Conservation (phyloP, 2,888 invertebrate genomes). For the Pardosa pseudoannulata region DNA sequence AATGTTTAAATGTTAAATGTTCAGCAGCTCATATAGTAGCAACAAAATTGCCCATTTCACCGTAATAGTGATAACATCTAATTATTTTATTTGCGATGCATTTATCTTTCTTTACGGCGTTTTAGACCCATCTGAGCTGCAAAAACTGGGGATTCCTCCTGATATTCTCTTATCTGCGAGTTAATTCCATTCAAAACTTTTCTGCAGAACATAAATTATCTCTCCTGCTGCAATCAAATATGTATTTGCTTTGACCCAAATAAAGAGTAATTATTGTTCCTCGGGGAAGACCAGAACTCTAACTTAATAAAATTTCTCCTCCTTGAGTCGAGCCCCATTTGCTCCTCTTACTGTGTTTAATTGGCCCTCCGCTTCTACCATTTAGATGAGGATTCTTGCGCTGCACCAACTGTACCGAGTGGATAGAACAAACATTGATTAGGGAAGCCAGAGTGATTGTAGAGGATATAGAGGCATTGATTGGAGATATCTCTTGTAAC, state of each 20-base stretch:
- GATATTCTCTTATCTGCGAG: no score
- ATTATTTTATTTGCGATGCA: no score
- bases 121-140: no score
- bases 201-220: background rate
- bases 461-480: background rate
- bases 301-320: conserved; percentile 7
- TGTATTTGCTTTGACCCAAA: conserved; percentile 12
- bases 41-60: no score
- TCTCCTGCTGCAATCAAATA: background rate
- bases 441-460: conserved; percentile 10
- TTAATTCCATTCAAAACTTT: conserved; percentile 1
- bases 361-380: background rate
- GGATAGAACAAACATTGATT: conserved; percentile 13
- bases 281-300: conserved; percentile 1
- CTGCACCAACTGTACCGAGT: background rate
- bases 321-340: conserved; percentile 15
- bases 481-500: background rate
- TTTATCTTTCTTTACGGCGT: no score
- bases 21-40: no score
- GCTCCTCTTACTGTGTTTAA: conserved; percentile 9
- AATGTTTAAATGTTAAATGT: no score
- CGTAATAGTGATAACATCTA: no score
- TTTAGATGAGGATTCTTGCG: background rate
- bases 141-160: no score
- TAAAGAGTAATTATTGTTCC: conserved; percentile 1